A percentile compares a stretch with the other conserved stretches of the same genome.
Evolutionary conservation across 2,113 vertebrate genomes (phyloP).

Genomic region (Butorides virescens): DNA sequence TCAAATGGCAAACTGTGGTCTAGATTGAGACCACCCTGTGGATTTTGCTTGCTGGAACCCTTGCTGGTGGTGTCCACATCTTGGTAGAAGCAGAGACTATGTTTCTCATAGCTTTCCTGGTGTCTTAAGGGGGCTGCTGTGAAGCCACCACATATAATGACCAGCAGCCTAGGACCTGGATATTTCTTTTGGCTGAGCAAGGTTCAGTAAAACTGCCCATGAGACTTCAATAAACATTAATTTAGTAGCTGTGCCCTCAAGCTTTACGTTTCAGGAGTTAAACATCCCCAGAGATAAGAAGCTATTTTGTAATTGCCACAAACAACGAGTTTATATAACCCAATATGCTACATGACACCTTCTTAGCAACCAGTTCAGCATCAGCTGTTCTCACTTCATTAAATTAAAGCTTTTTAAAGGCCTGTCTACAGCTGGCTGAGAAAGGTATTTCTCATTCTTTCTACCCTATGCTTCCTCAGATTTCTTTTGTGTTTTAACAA

Average conservation of each 20-base stretch:
- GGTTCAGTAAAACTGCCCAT: neutral
- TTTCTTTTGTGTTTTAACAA: neutral
- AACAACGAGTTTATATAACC: slow-evolving; percentile 9
- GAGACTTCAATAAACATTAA: neutral
- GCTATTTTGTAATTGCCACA: neutral
- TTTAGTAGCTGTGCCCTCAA: neutral
- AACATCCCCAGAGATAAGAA: slow-evolving; percentile 2
- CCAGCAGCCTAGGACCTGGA: neutral
- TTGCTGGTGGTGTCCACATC: fast-evolving
- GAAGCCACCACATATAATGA: neutral
- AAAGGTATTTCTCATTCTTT: neutral
- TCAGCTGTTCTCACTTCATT: slow-evolving; percentile 12
- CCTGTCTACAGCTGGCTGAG: neutral
- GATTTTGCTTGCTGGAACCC: neutral
- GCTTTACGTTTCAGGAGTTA: neutral
- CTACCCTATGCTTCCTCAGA: neutral
- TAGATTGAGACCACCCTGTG: neutral
- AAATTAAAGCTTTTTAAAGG: slow-evolving; percentile 13
- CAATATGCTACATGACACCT: neutral
- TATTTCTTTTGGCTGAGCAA: neutral
- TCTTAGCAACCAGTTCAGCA: slow-evolving; percentile 17
- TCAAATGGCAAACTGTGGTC: neutral
- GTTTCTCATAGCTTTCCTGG: neutral
- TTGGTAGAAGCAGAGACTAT: neutral
- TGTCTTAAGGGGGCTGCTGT: neutral